Base-by-base conservation (phyloP, 2,797 vertebrate species). In the Mus minutoides region DNA sequence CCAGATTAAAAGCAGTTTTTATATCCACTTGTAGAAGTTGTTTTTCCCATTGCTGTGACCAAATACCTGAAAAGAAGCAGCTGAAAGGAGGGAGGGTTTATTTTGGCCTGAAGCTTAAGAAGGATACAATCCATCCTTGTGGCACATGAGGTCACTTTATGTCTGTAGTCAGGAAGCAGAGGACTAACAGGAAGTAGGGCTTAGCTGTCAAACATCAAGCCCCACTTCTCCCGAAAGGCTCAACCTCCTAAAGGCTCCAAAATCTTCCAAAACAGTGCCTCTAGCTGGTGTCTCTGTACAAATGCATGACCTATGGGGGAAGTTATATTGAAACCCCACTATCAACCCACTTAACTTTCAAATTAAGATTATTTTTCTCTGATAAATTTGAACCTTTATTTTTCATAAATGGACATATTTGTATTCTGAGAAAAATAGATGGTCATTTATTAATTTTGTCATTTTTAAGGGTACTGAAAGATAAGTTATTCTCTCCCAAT, bases 1-100 rank as follows among this genome's bases (percentile, higher is more conserved):
- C 49, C 19, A 34, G 83, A 67, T 85, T 89, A 83, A 91, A 94
- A 80, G 9, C 91, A 43, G 6, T 21, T 84, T 54, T 78, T 90
- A 22, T 37, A 64, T 56, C 56, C 10, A 29, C 67, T 54, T 87
- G 84, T 71, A 54, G 43, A 10, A 7, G 49, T 71, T 54, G 49
- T 37, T 71, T 43, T 87, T 19, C 13, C 34, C 24, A 54, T 6
- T 17, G 34, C 49, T 87, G 34, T 54, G 46, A 87, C 31, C 43
- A 49, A 46, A 49, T 16, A 49, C 62, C 83, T n/a, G 83, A 69
- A 10, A n/a, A 85, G 43, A 67, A 49, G 11, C 43, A 67, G 31
- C 62, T 85, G 43, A 69, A 46, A 43, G 31, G 11, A 64, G 19
- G 19, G 43, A n/a, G 62, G 31, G 11, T 21, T 60, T 26, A 31